Evolutionary conservation across 2,797 vertebrate genomes (phyloP).

Genomic region (Gobio occitaniae): DNA sequence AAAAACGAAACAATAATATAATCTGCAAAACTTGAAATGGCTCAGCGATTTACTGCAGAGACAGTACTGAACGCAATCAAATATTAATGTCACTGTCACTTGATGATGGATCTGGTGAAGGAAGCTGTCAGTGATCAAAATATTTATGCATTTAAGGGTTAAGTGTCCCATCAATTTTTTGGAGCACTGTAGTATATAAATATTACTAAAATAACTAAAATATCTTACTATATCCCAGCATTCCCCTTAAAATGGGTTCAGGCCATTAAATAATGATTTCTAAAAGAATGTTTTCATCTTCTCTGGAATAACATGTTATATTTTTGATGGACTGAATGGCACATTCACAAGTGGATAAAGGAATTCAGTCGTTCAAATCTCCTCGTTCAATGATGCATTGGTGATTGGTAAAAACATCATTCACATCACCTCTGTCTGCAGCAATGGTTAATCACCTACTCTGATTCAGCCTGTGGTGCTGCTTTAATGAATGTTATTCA

Average conservation of each 20-base stretch:
- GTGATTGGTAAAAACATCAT: constrained; percentile 10
- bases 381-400: background rate
- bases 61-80: no score
- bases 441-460: constrained; percentile 17
- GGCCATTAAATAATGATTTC: background rate
- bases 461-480: constrained; percentile 11
- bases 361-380: background rate
- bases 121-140: no score
- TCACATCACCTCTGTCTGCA: background rate
- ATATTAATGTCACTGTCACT: no score
- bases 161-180: no score
- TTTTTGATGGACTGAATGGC: background rate
- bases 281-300: constrained; percentile 6
- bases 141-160: no score
- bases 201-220: no score
- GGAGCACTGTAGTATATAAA: background rate
- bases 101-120: no score
- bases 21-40: no score
- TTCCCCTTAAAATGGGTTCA: background rate
- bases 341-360: background rate
- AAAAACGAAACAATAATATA: no score
- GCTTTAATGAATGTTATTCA: constrained; percentile 41
- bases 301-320: background rate
- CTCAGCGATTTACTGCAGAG: no score
- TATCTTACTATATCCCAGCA: background rate